These are phyloP conservation scores for Paramormyrops kingsleyae DNA, from an alignment of 2,113 vertebrate genomes.

Conservation along the genomic window DNA sequence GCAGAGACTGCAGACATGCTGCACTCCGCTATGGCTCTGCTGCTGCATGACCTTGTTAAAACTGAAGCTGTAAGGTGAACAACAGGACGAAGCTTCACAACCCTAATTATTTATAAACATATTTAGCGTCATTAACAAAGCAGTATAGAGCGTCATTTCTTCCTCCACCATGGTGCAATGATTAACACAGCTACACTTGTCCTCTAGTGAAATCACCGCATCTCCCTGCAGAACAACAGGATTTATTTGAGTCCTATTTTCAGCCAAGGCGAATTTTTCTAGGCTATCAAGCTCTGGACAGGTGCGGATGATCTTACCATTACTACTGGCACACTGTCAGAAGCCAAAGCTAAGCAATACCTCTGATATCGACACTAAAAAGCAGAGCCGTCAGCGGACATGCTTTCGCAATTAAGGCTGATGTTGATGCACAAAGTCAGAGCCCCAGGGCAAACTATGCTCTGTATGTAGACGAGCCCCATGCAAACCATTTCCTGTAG, in stretches of 20 bases:
- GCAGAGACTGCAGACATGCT: not conserved
- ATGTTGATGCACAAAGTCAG: not conserved
- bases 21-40: not conserved
- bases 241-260: not conserved
- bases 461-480: not conserved
- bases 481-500: conserved; percentile 12
- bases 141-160: not conserved
- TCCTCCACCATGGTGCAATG: not conserved
- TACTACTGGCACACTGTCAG: not conserved
- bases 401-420: not conserved
- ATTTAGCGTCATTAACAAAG: not conserved
- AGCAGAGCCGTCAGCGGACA: not conserved
- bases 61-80: not conserved
- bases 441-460: not conserved
- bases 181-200: not conserved
- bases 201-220: not conserved
- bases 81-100: not conserved
- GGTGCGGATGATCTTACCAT: not conserved
- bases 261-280: not conserved
- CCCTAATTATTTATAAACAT: not conserved
- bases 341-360: not conserved
- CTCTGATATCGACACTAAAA: not conserved
- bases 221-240: not conserved
- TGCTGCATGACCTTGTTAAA: not conserved
- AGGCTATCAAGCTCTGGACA: not conserved